Conservation (phyloP, 2,888 invertebrate species). For the Poecilobothrus nobilitatus region DNA sequence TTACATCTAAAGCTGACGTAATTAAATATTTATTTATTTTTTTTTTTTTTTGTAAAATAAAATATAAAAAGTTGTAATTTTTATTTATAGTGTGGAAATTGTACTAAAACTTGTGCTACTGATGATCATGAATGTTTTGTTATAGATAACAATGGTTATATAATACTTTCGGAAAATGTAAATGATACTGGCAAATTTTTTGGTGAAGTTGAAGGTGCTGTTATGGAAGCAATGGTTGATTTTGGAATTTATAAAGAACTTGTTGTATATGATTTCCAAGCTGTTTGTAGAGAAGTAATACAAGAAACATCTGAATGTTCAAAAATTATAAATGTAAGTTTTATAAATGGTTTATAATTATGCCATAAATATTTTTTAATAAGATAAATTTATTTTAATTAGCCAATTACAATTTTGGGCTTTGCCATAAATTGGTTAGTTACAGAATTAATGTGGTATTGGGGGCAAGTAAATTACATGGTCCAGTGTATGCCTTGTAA, state of each 20-base stretch:
- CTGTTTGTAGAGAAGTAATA: slow-evolving; percentile 54
- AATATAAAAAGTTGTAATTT: neutral
- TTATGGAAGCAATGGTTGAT: slow-evolving; percentile 66
- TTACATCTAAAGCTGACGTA: slow-evolving; percentile 51
- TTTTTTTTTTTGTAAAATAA: neutral
- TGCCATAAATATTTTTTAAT: neutral
- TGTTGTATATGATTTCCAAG: slow-evolving; percentile 78
- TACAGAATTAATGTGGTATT: slow-evolving; percentile 39
- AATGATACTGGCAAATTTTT: slow-evolving; percentile 75
- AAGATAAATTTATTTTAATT: neutral
- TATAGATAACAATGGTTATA: slow-evolving; percentile 86
- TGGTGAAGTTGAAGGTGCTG: slow-evolving; percentile 68
- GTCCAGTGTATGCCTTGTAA: slow-evolving; percentile 40
- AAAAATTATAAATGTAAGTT: slow-evolving; percentile 28
- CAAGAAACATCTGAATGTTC: slow-evolving; percentile 22
- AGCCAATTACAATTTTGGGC: slow-evolving; percentile 44
- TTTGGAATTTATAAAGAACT: slow-evolving; percentile 65
- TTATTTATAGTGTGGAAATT: slow-evolving; percentile 44
- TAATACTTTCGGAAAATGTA: slow-evolving; percentile 57
- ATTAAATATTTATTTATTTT: slow-evolving; percentile 22
- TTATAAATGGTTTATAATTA: too few relatives aligned
- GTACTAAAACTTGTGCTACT: slow-evolving; percentile 51
- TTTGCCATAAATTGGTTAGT: slow-evolving; percentile 44
- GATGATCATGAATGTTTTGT: slow-evolving; percentile 70
- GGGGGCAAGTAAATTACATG: slow-evolving; percentile 38